A percentile compares a stretch with the other conserved stretches of the same genome.
Conservation (phyloP, 2,113 vertebrate genomes). For the Mungos mungo region DNA sequence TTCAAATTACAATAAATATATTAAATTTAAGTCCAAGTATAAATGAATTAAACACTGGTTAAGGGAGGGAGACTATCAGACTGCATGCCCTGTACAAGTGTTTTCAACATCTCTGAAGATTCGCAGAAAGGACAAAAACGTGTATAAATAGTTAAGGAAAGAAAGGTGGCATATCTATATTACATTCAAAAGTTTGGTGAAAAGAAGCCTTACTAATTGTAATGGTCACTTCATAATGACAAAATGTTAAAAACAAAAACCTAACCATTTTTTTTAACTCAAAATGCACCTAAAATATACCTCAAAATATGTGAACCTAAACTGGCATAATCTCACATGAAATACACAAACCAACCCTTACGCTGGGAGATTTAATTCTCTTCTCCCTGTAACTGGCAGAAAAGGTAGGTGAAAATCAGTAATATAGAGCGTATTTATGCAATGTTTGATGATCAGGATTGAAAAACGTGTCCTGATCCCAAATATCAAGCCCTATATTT, state of each 20-base stretch:
- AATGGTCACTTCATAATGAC: neutral
- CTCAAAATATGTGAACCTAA: neutral
- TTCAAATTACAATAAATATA: neutral
- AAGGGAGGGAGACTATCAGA: neutral
- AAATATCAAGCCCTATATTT: neutral
- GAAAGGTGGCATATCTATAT: neutral
- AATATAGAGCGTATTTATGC: neutral
- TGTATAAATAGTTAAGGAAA: neutral
- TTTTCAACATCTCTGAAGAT: neutral
- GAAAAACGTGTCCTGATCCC: neutral
- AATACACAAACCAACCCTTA: neutral
- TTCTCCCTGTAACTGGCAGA: neutral
- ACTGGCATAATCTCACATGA: neutral
- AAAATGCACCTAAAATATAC: neutral
- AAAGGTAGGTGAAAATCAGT: neutral
- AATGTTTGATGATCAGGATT: neutral
- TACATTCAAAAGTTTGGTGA: neutral
- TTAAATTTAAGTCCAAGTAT: neutral
- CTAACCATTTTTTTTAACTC: neutral
- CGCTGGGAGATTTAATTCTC: neutral
- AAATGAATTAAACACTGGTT: neutral
- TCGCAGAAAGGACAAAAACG: neutral
- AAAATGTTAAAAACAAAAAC: neutral
- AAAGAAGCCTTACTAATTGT: neutral
- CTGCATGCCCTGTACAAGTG: neutral